Evolutionary conservation across 2,797 vertebrate species (phyloP), one percentile per base, ranked within the genome.

Genomic region (Trichosurus vulpecula): DNA sequence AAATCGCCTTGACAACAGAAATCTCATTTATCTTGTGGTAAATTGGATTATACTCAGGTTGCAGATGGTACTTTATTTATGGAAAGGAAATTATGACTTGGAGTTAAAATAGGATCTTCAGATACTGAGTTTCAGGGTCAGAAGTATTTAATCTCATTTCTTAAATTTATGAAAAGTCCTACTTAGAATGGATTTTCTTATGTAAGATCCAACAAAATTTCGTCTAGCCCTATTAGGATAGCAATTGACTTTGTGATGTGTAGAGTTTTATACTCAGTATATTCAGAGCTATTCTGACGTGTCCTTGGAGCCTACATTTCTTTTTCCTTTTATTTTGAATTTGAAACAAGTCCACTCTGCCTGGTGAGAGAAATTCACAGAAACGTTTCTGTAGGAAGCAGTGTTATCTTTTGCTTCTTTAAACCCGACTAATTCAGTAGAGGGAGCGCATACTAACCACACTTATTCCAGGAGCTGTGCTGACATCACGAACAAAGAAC

Each of bases 141-240:
- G 90, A 97, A 93, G 94, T 96, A 35, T 97, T 98, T 94, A 96
- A 96, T 98, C 96, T 96, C 89, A 51, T 98, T 97, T 97, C 95
- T 89, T 61, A 95, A 95, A 92, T 93, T 81, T 93, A 91, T 58
- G 91, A 30, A 55, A 95, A 74, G 47, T 92, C 96, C 54, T 95
- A 87, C 95, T 91, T 90, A 56, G 61, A 91, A 29, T 57, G 55
- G 90, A 2, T 90, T 89, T 74, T 97, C 10, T 61, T 95, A n/a
- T 51, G n/a, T 95, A 55, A 66, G 19, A 52, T 91, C 25, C 19
- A 57, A 5, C 90, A 56, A 94, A 8, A 55, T 94, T 95, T 93
- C 94, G 58, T 54, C 91, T 92, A 56, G 91, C 41, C 41, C 61
- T 91, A 66, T 90, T 89, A 90, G 94, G 58, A 94, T 90, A 93